Conservation (phyloP, 2,797 vertebrate genomes). For the Martes flavigula region DNA sequence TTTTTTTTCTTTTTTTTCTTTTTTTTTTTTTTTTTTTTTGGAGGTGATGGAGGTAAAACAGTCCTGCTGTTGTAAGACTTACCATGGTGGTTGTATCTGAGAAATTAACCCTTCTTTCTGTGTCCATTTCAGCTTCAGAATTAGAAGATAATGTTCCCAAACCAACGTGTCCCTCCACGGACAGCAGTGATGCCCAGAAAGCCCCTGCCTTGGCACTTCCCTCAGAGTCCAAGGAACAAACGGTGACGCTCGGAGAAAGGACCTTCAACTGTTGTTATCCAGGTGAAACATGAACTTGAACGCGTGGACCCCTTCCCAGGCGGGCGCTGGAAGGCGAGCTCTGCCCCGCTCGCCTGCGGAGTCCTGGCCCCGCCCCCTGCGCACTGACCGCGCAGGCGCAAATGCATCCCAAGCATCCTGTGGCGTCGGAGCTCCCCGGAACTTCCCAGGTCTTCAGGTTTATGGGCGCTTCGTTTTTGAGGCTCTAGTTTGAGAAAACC, state of each 20-base stretch:
- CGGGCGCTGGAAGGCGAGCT: accelerated
- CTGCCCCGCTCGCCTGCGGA: accelerated
- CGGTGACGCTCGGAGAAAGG: conserved; percentile 49
- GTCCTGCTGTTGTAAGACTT: not conserved
- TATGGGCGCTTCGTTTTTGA: not conserved
- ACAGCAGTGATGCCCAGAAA: not conserved
- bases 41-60: accelerated
- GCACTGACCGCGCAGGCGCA: accelerated
- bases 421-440: accelerated
- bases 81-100: accelerated
- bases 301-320: accelerated
- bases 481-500: not conserved
- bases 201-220: accelerated
- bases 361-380: accelerated
- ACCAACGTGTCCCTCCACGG: not conserved
- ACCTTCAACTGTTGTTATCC: conserved; percentile 76
- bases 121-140: conserved; percentile 50
- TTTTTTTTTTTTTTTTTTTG: not conserved
- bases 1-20: not conserved
- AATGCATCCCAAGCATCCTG: accelerated
- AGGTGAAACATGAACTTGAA: not conserved
- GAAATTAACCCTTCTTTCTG: not conserved
- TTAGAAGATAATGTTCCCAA: not conserved
- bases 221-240: conserved; percentile 39
- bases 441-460: not conserved